Base-by-base conservation (phyloP, 2,888 invertebrate species). In the Myathropa florea region DNA sequence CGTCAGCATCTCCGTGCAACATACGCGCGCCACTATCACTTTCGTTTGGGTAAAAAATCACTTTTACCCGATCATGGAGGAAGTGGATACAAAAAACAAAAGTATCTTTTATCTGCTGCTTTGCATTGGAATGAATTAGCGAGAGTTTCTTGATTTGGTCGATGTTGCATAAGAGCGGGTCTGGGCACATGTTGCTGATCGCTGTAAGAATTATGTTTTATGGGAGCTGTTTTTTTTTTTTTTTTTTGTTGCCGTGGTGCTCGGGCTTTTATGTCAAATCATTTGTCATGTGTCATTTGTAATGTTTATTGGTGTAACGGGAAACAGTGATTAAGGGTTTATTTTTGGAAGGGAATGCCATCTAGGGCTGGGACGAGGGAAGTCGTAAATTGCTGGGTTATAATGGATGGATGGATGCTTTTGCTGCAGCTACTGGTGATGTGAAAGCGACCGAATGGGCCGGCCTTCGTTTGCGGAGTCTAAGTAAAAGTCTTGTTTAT, bases 21-120 rank as follows among this genome's bases (percentile, higher is more conserved):
- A 12, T 46, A 63, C 28, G 36, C 67, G 36, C 39, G 64, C 63
- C 36, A 78, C 83, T 83, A 79, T 83, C 83, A 83, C 83, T 83
- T 83, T 83, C 78, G 68, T 79, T 83, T 68, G 72, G 59, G 65
- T 28, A 12, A 33, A 33, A 82, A 77, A 82, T 82, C 76, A 83
- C 82, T 83, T 83, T 83, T 77, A 83, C 82, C 46, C 46, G 46
- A 7, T 18, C 21, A 39, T 55, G 57, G 67, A 71, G 72, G 73
- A 73, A 78, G 64, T 72, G 73, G 73, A 46, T 18, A 18, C 46
- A 46, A 46, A 18, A 64, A 63, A 73, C 72, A 64, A 18, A 12
- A 21, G 64, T 64, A 83, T 83, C 72, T 68, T 30, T 46, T 64
- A 68, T 63, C 68, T 68, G 73, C 14, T 73, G 46, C 57, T 72